Percentiles rank a stretch among this genome's conserved stretches.
Conservation (phyloP, 2,888 invertebrate genomes). For the Toxonevra muliebris region DNA sequence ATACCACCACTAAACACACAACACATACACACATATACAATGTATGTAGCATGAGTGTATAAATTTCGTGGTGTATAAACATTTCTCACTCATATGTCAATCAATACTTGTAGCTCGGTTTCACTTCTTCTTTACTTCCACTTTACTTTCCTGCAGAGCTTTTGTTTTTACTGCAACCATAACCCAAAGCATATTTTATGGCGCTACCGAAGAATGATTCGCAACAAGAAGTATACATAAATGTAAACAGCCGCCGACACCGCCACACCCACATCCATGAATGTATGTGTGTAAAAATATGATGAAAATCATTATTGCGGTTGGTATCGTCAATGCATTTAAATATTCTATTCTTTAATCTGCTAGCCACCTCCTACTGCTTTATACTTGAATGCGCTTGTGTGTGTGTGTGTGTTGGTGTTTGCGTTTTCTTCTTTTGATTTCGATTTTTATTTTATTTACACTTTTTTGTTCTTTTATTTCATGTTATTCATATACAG, state of each 20-base stretch:
- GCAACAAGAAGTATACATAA: neutral
- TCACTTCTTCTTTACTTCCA: too few relatives aligned
- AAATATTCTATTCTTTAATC: neutral
- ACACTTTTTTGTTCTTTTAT: neutral
- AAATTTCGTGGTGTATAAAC: too few relatives aligned
- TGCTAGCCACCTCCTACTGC: neutral
- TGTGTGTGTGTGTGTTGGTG: neutral
- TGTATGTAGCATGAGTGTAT: too few relatives aligned
- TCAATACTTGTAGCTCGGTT: too few relatives aligned
- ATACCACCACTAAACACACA: too few relatives aligned
- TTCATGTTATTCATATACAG: neutral
- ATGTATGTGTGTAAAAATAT: neutral
- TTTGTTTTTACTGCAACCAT: conserved; percentile 10
- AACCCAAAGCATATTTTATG: conserved; percentile 10
- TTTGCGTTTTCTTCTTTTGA: too few relatives aligned
- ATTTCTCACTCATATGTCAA: too few relatives aligned
- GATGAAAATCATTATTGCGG: conserved; percentile 2
- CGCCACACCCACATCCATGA: conserved; percentile 2
- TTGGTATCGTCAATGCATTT: conserved; percentile 9
- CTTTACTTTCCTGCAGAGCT: neutral
- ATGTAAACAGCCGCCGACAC: neutral
- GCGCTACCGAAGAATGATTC: neutral
- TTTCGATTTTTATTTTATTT: conserved; percentile 4
- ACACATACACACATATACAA: too few relatives aligned
- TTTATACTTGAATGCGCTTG: neutral